Conservation (phyloP, 2,797 vertebrate genomes). For the Caiman crocodilus region DNA sequence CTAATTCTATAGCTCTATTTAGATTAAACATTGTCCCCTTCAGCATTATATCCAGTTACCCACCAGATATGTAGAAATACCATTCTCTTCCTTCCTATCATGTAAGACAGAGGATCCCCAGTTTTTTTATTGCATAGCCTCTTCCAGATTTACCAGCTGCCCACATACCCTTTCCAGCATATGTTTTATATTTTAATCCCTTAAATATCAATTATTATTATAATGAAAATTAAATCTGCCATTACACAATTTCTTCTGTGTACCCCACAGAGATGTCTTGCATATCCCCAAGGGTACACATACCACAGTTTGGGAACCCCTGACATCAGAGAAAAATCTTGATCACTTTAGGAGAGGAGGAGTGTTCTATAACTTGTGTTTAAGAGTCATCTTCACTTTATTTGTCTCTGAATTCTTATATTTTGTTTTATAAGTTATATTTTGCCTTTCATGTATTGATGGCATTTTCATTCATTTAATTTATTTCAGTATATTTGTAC, state of each 20-base stretch:
- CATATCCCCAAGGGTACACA: no score
- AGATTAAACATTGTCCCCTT: not conserved
- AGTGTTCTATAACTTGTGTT: not conserved
- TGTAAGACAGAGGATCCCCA: no score
- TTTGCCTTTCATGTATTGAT: not conserved
- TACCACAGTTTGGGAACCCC: not conserved
- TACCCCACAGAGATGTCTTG: no score
- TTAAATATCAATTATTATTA: no score
- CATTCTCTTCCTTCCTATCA: not conserved
- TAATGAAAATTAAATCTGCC: no score
- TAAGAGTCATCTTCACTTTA: not conserved
- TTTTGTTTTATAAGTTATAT: not conserved
- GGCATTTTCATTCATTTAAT: not conserved
- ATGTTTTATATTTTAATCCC: no score
- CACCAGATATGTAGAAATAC: not conserved
- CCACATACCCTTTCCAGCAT: no score
- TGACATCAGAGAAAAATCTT: not conserved
- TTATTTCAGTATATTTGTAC: not conserved
- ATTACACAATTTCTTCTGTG: no score
- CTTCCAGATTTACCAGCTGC: no score
- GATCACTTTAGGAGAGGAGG: not conserved
- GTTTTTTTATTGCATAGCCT: no score
- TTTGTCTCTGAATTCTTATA: not conserved
- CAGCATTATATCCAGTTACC: not conserved
- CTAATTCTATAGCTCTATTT: not conserved